Conservation (phyloP, 2,113 vertebrate genomes). For the Nannobrachium achirus region DNA sequence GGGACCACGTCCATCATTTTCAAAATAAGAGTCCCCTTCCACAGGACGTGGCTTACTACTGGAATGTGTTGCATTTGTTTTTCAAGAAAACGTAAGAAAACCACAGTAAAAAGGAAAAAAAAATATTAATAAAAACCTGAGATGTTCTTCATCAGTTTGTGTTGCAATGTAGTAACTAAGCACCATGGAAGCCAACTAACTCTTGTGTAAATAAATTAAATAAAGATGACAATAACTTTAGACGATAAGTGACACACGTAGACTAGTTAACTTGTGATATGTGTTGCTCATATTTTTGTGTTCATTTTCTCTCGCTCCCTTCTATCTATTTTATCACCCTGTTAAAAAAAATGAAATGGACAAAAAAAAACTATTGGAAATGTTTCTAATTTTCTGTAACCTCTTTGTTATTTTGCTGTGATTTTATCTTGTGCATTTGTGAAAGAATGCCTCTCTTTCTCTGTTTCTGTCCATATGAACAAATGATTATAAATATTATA, state of each 20-base stretch:
- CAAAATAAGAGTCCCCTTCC: conserved; percentile 69
- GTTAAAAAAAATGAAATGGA: conserved; percentile 68
- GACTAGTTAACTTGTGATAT: conserved; percentile 83
- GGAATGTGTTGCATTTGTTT: conserved; percentile 85
- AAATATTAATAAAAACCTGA: conserved; percentile 59
- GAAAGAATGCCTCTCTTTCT: conserved; percentile 86
- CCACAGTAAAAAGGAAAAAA: conserved; percentile 45
- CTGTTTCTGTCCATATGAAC: conserved; percentile 84
- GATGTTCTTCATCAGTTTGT: conserved; percentile 77
- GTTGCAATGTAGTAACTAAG: conserved; percentile 83
- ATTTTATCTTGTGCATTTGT: conserved; percentile 86
- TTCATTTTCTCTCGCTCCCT: conserved; percentile 77
- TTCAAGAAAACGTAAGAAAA: conserved; percentile 75
- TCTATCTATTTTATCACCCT: conserved; percentile 75
- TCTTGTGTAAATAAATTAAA: conserved; percentile 81
- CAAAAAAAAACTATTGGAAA: conserved; percentile 69
- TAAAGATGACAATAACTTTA: conserved; percentile 75
- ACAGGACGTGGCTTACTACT: conserved; percentile 79
- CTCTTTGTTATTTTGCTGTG: conserved; percentile 82
- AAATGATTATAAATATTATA: conserved; percentile 84
- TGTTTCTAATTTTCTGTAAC: conserved; percentile 78
- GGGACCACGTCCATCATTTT: conserved; percentile 69
- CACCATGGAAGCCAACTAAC: conserved; percentile 83
- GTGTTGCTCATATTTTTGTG: conserved; percentile 84
- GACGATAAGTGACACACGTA: conserved; percentile 78